Evolutionary conservation across 2,888 invertebrate genomes (phyloP).

Genomic region (Eledona agricola): DNA sequence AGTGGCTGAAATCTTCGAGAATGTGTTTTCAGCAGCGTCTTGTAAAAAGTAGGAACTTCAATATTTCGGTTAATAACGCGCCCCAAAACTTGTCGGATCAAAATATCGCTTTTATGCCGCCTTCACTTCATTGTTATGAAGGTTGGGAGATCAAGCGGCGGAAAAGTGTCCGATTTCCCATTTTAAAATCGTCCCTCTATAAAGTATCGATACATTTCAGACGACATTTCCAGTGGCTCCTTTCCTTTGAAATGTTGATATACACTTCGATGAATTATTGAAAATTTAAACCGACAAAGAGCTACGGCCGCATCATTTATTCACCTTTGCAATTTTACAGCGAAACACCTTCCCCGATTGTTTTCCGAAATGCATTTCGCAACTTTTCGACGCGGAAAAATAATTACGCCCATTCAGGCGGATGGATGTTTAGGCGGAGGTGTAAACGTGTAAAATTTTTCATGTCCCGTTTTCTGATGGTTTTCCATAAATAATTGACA

Average conservation of each 20-base stretch:
- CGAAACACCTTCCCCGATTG: conserved; percentile 1
- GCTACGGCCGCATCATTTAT: conserved; percentile 18
- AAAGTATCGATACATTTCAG: conserved; percentile 13
- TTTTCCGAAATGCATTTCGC: conserved; percentile 5
- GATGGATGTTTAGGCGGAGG: conserved; percentile 22
- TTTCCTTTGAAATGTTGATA: conserved; percentile 24
- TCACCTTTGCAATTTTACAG: conserved; percentile 19
- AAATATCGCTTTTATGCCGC: no score
- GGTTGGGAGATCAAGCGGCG: no score
- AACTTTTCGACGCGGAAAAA: conserved; percentile 12
- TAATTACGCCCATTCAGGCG: conserved; percentile 11
- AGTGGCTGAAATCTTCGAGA: no score
- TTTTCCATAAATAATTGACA: conserved; percentile 34
- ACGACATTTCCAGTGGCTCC: conserved; percentile 6
- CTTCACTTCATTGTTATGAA: no score
- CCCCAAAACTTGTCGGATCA: no score
- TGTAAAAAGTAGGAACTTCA: no score
- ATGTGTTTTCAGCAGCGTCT: no score
- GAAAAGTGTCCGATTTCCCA: no score
- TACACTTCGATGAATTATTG: conserved; percentile 21
- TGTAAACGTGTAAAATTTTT: conserved; percentile 34
- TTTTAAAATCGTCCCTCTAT: no score
- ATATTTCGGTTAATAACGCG: no score
- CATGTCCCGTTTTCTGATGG: conserved; percentile 25
- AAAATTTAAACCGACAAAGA: conserved; percentile 28